A percentile compares a stretch with the other conserved stretches of the same genome.
These are phyloP conservation scores for Neodiprion fabricii DNA, from an alignment of 1,140 invertebrate species.

Conservation along the genomic window DNA sequence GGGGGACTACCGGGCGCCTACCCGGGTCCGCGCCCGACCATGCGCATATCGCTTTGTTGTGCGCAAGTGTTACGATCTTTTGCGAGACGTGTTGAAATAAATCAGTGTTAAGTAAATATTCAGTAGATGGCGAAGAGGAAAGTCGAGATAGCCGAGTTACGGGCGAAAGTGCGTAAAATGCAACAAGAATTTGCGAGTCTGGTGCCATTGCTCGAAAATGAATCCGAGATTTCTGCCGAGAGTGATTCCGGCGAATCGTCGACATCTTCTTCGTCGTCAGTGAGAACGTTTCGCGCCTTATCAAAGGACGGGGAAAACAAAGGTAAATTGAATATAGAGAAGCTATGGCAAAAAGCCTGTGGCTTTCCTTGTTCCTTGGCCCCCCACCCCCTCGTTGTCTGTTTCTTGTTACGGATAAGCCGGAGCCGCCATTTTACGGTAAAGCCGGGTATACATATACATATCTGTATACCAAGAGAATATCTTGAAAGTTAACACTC, in stretches of 20 bases:
- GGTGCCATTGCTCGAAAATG: conserved; percentile 13
- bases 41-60: conserved; percentile 17
- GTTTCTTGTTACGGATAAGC: background rate
- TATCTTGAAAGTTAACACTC: no score
- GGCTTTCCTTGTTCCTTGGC: background rate
- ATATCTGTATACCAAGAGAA: background rate
- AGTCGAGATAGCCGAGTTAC: conserved; percentile 7
- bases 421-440: background rate
- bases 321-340: conserved; percentile 10
- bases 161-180: conserved; percentile 14
- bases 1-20: conserved; percentile 1
- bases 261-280: conserved; percentile 11
- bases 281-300: conserved; percentile 12
- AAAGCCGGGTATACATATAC: background rate
- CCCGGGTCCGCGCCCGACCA: conserved; percentile 1
- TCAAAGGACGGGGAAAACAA: conserved; percentile 11
- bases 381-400: background rate
- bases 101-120: background rate
- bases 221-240: background rate
- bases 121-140: conserved; percentile 8
- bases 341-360: background rate
- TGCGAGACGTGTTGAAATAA: conserved; percentile 13
- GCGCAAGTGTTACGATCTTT: conserved; percentile 10
- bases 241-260: conserved; percentile 1
- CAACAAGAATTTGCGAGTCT: background rate